These are phyloP conservation scores for Torymus texanus DNA, from an alignment of 2,888 invertebrate species.

Conservation along the genomic window DNA sequence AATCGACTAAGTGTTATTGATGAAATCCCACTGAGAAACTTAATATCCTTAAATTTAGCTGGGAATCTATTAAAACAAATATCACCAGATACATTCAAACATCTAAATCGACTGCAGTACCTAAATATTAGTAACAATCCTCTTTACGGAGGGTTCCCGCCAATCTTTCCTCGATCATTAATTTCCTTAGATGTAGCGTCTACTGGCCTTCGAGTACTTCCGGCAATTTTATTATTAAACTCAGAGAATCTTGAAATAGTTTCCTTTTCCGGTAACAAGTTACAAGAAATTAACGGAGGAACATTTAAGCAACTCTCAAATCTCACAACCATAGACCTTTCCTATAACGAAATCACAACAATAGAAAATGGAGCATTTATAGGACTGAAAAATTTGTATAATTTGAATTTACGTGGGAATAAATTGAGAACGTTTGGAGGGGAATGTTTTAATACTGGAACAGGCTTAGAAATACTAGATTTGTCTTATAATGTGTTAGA, in stretches of 20 bases:
- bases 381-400: conserved; percentile 84
- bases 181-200: conserved; percentile 84
- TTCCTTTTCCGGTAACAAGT: conserved; percentile 83
- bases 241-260: conserved; percentile 82
- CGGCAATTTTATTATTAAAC: conserved; percentile 83
- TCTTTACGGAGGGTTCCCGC: conserved; percentile 83
- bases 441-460: conserved; percentile 90
- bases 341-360: conserved; percentile 85
- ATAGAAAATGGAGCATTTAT: conserved; percentile 87
- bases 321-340: conserved; percentile 85
- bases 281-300: conserved; percentile 85
- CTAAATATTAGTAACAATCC: conserved; percentile 87
- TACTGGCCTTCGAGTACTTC: conserved; percentile 84
- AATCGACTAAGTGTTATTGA: conserved; percentile 84
- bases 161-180: conserved; percentile 75
- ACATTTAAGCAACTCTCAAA: conserved; percentile 87
- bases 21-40: conserved; percentile 80
- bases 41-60: conserved; percentile 85
- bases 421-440: conserved; percentile 88
- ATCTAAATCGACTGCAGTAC: conserved; percentile 81
- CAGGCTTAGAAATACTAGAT: conserved; percentile 87
- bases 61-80: conserved; percentile 86
- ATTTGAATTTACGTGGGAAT: conserved; percentile 85
- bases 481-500: conserved; percentile 87
- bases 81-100: conserved; percentile 81